These are phyloP conservation scores for Anhinga rufa DNA, from an alignment of 2,113 vertebrate genomes.

Conservation along the genomic window DNA sequence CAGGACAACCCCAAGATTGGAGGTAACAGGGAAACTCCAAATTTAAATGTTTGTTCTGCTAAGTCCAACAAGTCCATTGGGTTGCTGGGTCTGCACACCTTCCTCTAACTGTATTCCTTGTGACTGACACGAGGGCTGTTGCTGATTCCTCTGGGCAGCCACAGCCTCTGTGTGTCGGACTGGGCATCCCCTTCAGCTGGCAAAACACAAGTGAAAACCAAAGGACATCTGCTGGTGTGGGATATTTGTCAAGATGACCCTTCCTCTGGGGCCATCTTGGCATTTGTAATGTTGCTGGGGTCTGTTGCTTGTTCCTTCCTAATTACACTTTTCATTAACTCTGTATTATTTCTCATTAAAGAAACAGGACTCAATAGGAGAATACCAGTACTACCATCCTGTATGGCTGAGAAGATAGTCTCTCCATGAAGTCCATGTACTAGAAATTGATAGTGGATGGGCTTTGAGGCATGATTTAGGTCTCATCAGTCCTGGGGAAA, in stretches of 20 bases:
- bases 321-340: background rate
- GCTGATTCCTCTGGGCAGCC: background rate
- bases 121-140: background rate
- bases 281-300: background rate
- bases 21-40: background rate
- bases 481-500: background rate
- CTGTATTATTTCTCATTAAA: background rate
- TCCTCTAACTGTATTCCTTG: background rate
- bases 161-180: background rate
- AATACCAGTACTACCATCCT: background rate
- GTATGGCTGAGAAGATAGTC: background rate
- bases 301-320: background rate
- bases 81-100: background rate
- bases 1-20: no score
- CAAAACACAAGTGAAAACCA: background rate
- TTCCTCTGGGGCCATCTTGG: background rate
- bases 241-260: background rate
- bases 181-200: background rate
- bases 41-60: background rate
- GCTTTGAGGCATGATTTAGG: background rate
- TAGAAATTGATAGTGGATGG: background rate
- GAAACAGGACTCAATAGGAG: background rate
- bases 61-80: background rate
- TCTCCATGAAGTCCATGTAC: background rate
- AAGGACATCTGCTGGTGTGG: background rate